A percentile compares a stretch with the other conserved stretches of the same genome.
These are phyloP conservation scores for Gallinago paraguaiae DNA, from an alignment of 2,113 vertebrate species.

Conservation along the genomic window DNA sequence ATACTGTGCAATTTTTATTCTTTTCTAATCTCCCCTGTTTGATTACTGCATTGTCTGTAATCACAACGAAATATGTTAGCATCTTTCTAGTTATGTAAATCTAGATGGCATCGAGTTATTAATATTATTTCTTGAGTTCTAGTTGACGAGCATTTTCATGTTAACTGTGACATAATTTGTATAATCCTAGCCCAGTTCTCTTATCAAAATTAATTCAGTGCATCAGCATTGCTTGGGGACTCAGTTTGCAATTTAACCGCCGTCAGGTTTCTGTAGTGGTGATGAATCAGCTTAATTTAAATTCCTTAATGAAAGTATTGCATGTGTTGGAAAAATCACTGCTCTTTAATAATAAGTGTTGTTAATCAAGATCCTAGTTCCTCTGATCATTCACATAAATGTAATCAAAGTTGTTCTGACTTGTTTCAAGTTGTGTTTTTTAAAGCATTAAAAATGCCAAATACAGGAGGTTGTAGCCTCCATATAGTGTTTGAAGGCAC, in stretches of 20 bases:
- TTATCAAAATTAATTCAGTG: not conserved
- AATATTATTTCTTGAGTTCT: not conserved
- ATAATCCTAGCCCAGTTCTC: not conserved
- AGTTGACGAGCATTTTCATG: not conserved
- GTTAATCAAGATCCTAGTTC: not conserved
- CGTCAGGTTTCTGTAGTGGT: not conserved
- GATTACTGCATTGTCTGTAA: not conserved
- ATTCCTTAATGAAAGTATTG: not conserved
- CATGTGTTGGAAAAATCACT: not conserved
- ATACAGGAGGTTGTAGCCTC: not conserved
- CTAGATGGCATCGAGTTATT: not conserved
- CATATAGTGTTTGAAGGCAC: not conserved
- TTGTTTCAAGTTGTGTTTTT: not conserved
- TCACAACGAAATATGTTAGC: not conserved
- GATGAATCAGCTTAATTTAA: slow-evolving; percentile 26
- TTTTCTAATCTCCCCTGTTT: not conserved
- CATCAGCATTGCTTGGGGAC: not conserved
- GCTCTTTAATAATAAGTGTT: not conserved
- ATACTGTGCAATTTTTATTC: not conserved
- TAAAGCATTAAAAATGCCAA: not conserved
- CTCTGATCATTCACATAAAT: not conserved
- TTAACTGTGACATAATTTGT: not conserved
- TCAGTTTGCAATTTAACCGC: not conserved
- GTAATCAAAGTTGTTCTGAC: not conserved
- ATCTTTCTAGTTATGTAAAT: not conserved